Conservation (phyloP, 2,113 vertebrate genomes). For the Hiodon alosoides region DNA sequence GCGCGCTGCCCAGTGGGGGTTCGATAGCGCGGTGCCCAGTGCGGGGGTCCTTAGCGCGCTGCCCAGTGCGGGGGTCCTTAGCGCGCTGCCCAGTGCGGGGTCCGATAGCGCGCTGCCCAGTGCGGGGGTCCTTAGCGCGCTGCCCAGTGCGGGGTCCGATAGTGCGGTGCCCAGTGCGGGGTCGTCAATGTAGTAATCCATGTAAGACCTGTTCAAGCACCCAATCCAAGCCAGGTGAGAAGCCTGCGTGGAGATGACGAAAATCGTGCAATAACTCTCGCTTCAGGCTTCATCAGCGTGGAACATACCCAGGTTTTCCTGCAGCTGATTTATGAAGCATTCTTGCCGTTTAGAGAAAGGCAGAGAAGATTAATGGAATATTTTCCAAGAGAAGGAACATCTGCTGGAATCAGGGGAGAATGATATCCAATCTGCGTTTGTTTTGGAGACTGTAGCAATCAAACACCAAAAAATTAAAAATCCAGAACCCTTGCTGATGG, state of each 20-base stretch:
- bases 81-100: no score
- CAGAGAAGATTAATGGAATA: constrained; percentile 15
- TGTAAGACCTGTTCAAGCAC: background rate
- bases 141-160: no score
- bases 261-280: background rate
- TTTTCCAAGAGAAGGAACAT: constrained; percentile 22
- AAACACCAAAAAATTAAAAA: constrained; percentile 1
- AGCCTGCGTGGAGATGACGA: constrained; percentile 15
- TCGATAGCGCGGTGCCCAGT: no score
- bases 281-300: background rate
- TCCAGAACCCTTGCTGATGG: no score
- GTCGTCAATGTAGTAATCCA: background rate
- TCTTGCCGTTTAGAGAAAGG: constrained; percentile 21
- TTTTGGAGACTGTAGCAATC: constrained; percentile 22
- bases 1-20: no score
- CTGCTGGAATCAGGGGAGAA: constrained; percentile 17
- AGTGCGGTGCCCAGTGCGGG: no score
- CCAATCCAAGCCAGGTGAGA: constrained; percentile 10
- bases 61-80: no score
- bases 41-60: no score
- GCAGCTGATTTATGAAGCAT: constrained; percentile 16
- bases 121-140: no score
- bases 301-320: background rate
- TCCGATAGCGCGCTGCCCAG: no score
- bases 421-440: background rate